phyloP scores from a whole-genome alignment of 2,113 vertebrate genomes.

The Neogobius melanostomus region DNA sequence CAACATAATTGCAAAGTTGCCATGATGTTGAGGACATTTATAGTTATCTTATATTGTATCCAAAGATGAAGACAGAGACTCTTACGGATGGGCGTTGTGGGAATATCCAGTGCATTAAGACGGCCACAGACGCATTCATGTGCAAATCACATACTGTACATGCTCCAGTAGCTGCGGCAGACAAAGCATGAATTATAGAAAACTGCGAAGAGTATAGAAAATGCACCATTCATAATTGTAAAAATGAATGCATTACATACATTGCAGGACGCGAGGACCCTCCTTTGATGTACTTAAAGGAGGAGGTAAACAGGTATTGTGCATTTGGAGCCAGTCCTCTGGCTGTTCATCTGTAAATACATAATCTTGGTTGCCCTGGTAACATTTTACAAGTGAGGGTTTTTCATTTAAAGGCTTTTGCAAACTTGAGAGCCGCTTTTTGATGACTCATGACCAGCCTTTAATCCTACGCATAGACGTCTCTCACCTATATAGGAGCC shows the following conservation, averaged over 20 bases:
- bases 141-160: slow-evolving; percentile 21
- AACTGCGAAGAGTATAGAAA: background rate
- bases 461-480: slow-evolving; percentile 5
- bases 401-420: slow-evolving; percentile 9
- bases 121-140: slow-evolving; percentile 21
- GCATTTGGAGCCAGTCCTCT: too few species aligned
- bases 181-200: slow-evolving; percentile 54
- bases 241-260: slow-evolving; percentile 4
- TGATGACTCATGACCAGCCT: slow-evolving; percentile 23
- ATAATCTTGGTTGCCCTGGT: slow-evolving; percentile 26
- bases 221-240: slow-evolving; percentile 5
- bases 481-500: background rate
- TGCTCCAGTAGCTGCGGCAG: slow-evolving; percentile 20
- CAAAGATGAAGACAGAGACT: slow-evolving; percentile 25
- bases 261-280: background rate
- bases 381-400: slow-evolving; percentile 6
- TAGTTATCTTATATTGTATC: background rate
- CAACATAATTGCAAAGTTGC: background rate
- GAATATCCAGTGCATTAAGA: slow-evolving; percentile 37
- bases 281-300: too few species aligned
- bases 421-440: slow-evolving; percentile 3
- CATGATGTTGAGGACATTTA: slow-evolving; percentile 11
- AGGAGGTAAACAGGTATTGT: too few species aligned
- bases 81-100: slow-evolving; percentile 13
- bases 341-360: too few species aligned